These are phyloP conservation scores for Pygocentrus nattereri DNA, from an alignment of 2,797 vertebrate species.

Conservation along the genomic window DNA sequence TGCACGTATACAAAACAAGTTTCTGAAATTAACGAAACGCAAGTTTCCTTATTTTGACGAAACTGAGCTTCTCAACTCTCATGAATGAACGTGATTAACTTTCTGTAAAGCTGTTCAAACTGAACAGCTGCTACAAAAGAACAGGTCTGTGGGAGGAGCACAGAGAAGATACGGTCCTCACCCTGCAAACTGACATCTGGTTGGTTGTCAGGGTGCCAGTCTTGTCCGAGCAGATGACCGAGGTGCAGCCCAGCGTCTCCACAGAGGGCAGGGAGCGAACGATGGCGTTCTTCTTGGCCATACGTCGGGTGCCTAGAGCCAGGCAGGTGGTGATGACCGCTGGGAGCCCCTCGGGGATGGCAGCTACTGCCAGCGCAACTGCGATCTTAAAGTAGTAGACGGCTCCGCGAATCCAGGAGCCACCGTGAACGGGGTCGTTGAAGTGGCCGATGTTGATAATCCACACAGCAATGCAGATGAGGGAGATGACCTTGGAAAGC, in stretches of 20 bases:
- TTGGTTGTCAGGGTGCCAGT: constrained; percentile 97
- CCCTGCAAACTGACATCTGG: constrained; percentile 99
- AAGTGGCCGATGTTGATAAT: constrained; percentile 99
- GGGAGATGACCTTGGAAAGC: constrained; percentile 95
- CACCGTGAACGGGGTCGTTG: constrained; percentile 96
- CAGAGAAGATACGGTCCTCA: constrained; percentile 67
- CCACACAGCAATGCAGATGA: constrained; percentile 99
- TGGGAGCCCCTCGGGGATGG: constrained; percentile 95
- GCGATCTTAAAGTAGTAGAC: constrained; percentile 99
- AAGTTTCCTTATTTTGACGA: too few species aligned
- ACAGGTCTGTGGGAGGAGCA: neutral
- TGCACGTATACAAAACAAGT: too few species aligned
- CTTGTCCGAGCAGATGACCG: constrained; percentile 98
- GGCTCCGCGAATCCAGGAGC: constrained; percentile 97
- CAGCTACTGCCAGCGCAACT: constrained; percentile 95
- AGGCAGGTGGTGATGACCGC: constrained; percentile 99
- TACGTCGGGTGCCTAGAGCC: constrained; percentile 96
- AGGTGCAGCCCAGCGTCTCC: constrained; percentile 97
- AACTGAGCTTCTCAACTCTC: too few species aligned
- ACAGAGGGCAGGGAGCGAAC: constrained; percentile 96
- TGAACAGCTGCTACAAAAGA: neutral
- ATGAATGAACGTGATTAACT: too few species aligned
- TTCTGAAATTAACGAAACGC: too few species aligned
- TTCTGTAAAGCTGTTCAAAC: too few species aligned
- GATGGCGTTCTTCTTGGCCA: constrained; percentile 99